Evolutionary conservation across 1,140 invertebrate genomes (phyloP).

Genomic region (Ips nitidus): DNA sequence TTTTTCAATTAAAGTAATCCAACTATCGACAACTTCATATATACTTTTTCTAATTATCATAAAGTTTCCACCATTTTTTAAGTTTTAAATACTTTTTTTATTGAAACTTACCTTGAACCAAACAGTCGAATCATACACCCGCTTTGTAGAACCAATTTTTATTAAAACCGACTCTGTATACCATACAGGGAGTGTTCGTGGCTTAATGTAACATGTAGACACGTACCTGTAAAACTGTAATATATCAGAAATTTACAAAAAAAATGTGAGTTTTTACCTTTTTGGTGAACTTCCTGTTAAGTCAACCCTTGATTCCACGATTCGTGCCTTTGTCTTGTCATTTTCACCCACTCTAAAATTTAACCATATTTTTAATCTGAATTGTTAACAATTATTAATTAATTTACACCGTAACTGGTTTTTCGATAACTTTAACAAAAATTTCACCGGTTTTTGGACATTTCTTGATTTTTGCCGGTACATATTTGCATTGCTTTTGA

Average conservation of each 20-base stretch:
- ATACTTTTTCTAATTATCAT: no score
- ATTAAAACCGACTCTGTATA: constrained; percentile 40
- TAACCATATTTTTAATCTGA: no score
- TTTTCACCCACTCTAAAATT: no score
- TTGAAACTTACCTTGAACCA: constrained; percentile 37
- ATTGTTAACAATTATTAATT: no score
- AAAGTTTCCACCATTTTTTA: no score
- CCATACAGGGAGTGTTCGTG: constrained; percentile 34
- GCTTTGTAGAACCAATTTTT: constrained; percentile 35
- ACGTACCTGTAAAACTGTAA: constrained; percentile 32
- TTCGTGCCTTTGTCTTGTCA: not conserved
- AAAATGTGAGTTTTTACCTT: constrained; percentile 19
- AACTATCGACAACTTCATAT: no score
- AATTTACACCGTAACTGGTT: no score
- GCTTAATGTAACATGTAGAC: constrained; percentile 38
- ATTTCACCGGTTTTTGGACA: not conserved
- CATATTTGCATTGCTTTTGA: not conserved
- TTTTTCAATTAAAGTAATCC: no score
- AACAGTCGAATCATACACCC: constrained; percentile 35
- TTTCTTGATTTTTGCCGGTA: not conserved
- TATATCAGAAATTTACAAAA: not conserved
- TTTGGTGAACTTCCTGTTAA: constrained; percentile 35
- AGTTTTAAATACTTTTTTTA: not conserved
- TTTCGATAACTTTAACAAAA: not conserved
- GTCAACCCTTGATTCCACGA: constrained; percentile 24